Conservation (phyloP, 2,113 vertebrate species). For the Tor tambroides region DNA sequence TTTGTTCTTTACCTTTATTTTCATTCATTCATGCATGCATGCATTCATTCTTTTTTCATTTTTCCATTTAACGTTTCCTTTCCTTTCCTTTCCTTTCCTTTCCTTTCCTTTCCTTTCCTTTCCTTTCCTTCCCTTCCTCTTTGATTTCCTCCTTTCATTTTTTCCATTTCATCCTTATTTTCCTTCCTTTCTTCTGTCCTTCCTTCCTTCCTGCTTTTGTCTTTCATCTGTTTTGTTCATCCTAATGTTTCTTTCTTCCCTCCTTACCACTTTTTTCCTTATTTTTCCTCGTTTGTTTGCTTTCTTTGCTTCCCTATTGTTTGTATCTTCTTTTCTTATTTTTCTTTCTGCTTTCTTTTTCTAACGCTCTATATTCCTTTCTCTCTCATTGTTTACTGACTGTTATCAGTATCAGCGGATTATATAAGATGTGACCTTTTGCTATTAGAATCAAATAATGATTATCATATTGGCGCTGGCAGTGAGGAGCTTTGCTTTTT, state of each 20-base stretch:
- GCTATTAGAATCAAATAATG: conserved; percentile 46
- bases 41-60: not conserved
- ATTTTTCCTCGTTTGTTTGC: not conserved
- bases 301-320: not conserved
- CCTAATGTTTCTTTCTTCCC: not conserved
- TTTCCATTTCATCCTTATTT: not conserved
- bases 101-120: not conserved
- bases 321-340: not conserved
- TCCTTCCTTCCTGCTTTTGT: not conserved
- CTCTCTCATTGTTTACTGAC: conserved; percentile 26
- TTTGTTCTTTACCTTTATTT: too few relatives aligned
- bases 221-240: not conserved
- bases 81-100: not conserved
- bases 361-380: not conserved
- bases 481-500: conserved; percentile 8
- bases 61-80: not conserved
- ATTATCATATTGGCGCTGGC: conserved; percentile 45
- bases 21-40: too few relatives aligned
- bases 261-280: not conserved
- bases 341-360: not conserved
- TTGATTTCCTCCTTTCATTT: not conserved
- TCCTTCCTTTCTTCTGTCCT: not conserved
- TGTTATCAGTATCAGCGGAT: conserved; percentile 26
- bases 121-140: not conserved
- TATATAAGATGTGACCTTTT: conserved; percentile 49